Conservation (phyloP, 2,888 invertebrate genomes). For the Hirtodrosophila cameraria region DNA sequence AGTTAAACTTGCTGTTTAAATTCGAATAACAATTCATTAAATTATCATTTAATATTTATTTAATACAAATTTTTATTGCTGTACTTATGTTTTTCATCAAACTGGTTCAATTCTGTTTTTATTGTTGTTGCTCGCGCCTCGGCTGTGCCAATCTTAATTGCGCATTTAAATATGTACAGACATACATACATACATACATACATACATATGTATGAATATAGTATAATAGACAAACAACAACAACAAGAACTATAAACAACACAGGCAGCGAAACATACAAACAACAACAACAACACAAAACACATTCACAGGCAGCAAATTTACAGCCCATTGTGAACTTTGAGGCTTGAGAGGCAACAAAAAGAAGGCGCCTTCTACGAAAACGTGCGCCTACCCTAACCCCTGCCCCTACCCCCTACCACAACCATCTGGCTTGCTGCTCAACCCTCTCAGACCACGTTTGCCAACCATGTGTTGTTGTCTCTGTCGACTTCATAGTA, state of each 20-base stretch:
- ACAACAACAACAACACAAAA: conserved; percentile 27
- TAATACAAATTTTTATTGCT: too few relatives aligned
- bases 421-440: conserved; percentile 2
- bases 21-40: too few relatives aligned
- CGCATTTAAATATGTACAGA: conserved; percentile 72
- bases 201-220: conserved; percentile 33
- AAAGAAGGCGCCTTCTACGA: conserved; percentile 57
- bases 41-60: too few relatives aligned
- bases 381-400: conserved; percentile 24
- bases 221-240: conserved; percentile 56
- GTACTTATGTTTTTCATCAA: conserved; percentile 38
- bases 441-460: conserved; percentile 1
- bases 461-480: conserved; percentile 45
- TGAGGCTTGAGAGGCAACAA: conserved; percentile 58
- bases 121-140: conserved; percentile 42
- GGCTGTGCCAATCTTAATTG: conserved; percentile 76
- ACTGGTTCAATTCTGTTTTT: conserved; percentile 73
- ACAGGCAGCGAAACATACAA: conserved; percentile 30
- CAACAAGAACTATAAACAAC: conserved; percentile 45
- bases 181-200: conserved; percentile 2
- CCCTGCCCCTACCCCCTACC: not conserved
- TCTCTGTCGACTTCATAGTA: conserved; percentile 23
- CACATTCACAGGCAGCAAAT: conserved; percentile 40
- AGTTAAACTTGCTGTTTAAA: too few relatives aligned
- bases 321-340: conserved; percentile 68